Percentiles rank a stretch among this genome's conserved stretches.
Conservation (phyloP, 2,113 vertebrate genomes). For the Bucco capensis region DNA sequence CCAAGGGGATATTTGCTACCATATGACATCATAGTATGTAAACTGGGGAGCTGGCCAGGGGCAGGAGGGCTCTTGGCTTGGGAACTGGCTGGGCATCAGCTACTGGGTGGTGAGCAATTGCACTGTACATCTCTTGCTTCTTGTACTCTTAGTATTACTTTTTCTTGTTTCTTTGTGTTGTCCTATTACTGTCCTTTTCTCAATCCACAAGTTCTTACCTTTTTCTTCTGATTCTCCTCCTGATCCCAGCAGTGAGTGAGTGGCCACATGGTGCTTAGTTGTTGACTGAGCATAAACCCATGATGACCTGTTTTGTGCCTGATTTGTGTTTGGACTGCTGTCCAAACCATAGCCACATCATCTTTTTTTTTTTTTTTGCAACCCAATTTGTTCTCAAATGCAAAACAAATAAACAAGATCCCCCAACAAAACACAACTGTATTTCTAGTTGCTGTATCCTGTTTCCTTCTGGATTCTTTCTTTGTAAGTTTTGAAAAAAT, state of each 20-base stretch:
- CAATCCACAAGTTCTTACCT: not conserved
- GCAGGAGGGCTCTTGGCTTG: not conserved
- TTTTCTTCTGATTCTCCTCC: not conserved
- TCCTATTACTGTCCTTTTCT: not conserved
- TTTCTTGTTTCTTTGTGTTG: not conserved
- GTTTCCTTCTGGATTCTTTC: not conserved
- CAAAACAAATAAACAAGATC: not conserved
- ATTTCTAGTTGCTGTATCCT: not conserved
- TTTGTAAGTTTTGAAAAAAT: not conserved
- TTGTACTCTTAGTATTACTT: not conserved
- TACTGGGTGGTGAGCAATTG: not conserved
- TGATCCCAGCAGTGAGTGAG: not conserved
- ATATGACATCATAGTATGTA: not conserved
- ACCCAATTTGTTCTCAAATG: not conserved
- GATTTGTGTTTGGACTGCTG: not conserved
- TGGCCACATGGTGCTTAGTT: not conserved
- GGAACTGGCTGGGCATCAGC: too few relatives aligned
- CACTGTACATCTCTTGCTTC: not conserved
- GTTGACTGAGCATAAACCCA: not conserved
- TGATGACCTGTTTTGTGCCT: not conserved
- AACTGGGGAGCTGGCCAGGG: not conserved
- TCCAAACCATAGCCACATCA: not conserved
- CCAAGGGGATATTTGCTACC: not conserved
- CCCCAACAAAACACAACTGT: not conserved
- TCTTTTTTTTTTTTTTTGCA: not conserved